phyloP scores from a whole-genome alignment of 2,113 vertebrate genomes.

The Carollia perspicillata region DNA sequence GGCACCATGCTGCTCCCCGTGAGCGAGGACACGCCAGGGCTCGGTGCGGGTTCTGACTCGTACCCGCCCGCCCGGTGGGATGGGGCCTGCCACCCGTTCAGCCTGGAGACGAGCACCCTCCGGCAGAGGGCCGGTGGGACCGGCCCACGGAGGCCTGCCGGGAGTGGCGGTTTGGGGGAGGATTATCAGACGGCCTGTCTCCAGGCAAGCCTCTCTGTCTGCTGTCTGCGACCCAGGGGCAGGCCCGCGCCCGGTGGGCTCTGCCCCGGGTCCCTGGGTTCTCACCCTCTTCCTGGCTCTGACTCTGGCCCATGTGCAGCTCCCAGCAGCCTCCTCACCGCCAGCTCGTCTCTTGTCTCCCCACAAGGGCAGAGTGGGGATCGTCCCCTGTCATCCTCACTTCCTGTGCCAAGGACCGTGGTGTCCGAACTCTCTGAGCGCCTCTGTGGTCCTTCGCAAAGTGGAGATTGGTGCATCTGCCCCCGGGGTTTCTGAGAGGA shows the following conservation, averaged over 20 bases:
- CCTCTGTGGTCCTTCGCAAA: too few relatives aligned
- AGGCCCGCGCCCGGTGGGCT: rapidly evolving
- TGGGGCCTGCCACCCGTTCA: rapidly evolving
- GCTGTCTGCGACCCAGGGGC: too few relatives aligned
- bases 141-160: rapidly evolving
- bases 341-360: background rate
- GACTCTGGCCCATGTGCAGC: background rate
- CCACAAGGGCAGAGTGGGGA: background rate
- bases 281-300: background rate
- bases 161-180: rapidly evolving
- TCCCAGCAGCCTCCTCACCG: rapidly evolving
- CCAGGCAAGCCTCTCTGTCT: background rate
- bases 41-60: rapidly evolving
- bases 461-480: too few relatives aligned
- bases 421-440: background rate
- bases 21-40: rapidly evolving
- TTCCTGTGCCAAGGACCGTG: rapidly evolving
- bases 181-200: rapidly evolving
- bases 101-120: rapidly evolving
- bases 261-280: background rate
- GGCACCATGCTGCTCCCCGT: rapidly evolving
- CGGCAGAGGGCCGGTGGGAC: rapidly evolving
- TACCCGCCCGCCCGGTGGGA: rapidly evolving
- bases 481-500: background rate
- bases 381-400: rapidly evolving